Evolutionary conservation across 2,113 vertebrate species (phyloP).

Genomic region (Varanus salvator): DNA sequence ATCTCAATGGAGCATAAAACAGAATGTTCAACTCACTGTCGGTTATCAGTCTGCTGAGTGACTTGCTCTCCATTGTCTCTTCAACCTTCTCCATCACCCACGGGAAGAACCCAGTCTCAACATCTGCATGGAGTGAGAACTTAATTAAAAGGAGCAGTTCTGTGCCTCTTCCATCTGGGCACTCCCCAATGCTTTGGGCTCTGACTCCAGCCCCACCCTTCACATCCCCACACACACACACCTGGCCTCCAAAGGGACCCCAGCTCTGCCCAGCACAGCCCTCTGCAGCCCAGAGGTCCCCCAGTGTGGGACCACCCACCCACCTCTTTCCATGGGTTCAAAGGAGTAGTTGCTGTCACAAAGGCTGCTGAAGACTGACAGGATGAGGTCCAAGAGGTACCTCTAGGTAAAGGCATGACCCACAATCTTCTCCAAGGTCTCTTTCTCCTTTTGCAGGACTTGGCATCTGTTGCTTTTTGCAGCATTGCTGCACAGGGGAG

Average conservation of each 20-base stretch:
- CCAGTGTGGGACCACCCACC: too few species aligned
- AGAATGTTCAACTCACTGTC: background rate
- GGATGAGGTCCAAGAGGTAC: conserved; percentile 88
- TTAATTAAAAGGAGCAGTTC: too few species aligned
- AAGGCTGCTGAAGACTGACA: conserved; percentile 84
- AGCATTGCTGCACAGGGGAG: conserved; percentile 77
- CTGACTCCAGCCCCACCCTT: too few species aligned
- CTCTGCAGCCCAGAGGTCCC: too few species aligned
- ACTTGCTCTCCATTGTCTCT: background rate
- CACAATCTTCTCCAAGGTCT: conserved; percentile 88
- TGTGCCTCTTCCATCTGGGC: too few species aligned
- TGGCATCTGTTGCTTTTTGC: conserved; percentile 84
- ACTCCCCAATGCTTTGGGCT: too few species aligned
- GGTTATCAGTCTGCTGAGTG: background rate
- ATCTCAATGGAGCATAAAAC: too few species aligned
- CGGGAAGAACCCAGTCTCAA: background rate
- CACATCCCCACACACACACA: background rate
- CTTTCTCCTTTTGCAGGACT: conserved; percentile 81
- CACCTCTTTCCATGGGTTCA: conserved; percentile 90
- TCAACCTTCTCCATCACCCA: background rate
- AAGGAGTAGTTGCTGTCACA: conserved; percentile 87
- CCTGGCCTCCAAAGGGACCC: background rate
- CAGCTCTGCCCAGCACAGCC: too few species aligned
- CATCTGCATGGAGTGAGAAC: background rate
- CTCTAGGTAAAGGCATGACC: conserved; percentile 83